phyloP scores from a whole-genome alignment of 2,797 vertebrate species.

The Phalloptychus januarius region DNA sequence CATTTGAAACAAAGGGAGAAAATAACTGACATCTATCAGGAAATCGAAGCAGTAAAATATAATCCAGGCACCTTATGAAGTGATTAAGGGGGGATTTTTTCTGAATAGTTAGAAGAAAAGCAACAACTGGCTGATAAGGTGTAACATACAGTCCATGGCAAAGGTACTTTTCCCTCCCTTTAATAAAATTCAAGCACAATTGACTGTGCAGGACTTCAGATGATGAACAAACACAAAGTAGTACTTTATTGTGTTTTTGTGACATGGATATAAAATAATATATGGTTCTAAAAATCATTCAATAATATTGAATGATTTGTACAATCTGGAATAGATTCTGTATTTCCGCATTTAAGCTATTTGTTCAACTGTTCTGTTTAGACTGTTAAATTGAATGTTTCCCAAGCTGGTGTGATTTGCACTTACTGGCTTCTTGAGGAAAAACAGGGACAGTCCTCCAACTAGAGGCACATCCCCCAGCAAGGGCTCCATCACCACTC shows the following conservation, averaged over 20 bases:
- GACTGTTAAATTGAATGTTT: not conserved
- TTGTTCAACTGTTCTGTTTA: not conserved
- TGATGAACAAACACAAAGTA: not conserved
- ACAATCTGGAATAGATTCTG: not conserved
- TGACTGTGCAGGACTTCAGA: no score
- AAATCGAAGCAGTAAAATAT: conserved; percentile 5
- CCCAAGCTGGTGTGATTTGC: not conserved
- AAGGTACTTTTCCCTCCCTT: not conserved
- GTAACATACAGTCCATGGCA: not conserved
- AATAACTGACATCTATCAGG: not conserved
- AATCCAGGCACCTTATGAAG: not conserved
- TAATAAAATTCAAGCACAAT: not conserved
- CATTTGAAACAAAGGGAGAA: not conserved
- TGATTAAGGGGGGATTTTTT: conserved; percentile 2
- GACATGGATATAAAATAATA: not conserved
- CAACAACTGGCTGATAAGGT: not conserved
- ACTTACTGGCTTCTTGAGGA: conserved; percentile 97
- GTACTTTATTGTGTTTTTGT: not conserved
- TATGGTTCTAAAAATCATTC: not conserved
- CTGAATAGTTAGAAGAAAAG: not conserved
- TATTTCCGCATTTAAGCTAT: conserved; percentile 11
- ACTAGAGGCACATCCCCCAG: conserved; percentile 94
- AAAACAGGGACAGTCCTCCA: conserved; percentile 94
- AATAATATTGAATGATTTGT: not conserved
- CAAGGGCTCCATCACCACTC: conserved; percentile 95